Conservation (phyloP, 2,113 vertebrate genomes). For the Saguinus midas region DNA sequence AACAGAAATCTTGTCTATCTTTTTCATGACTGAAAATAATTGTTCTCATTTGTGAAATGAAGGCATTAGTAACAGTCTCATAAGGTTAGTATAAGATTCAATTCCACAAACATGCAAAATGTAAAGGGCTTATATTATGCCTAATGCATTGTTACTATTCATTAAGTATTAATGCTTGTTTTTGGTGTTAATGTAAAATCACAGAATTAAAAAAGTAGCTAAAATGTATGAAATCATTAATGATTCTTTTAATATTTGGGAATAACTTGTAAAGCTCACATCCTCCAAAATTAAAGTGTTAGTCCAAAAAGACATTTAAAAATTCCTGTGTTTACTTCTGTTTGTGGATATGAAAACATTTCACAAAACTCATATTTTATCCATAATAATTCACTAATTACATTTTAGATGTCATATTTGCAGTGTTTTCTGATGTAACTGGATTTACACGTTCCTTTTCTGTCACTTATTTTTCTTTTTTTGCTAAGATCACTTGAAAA, state of each 20-base stretch:
- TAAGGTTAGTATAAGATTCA: background rate
- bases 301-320: background rate
- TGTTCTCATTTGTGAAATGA: constrained; percentile 8
- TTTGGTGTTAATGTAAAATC: background rate
- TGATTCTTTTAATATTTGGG: background rate
- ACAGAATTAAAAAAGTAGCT: background rate
- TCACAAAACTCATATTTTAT: background rate
- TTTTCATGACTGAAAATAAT: background rate
- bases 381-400: background rate
- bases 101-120: background rate
- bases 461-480: background rate
- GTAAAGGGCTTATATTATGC: background rate
- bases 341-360: background rate
- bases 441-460: background rate
- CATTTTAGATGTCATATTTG: background rate
- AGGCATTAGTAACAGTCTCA: background rate
- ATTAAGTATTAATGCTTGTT: background rate
- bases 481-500: background rate
- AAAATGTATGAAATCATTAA: background rate
- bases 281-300: background rate
- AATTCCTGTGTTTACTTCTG: background rate
- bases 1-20: background rate
- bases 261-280: background rate
- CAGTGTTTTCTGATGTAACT: background rate
- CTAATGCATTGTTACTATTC: background rate